Evolutionary conservation across 53 echinoderm and acorn worm species (phyloP).

Genomic region (Patiria pectinifera): DNA sequence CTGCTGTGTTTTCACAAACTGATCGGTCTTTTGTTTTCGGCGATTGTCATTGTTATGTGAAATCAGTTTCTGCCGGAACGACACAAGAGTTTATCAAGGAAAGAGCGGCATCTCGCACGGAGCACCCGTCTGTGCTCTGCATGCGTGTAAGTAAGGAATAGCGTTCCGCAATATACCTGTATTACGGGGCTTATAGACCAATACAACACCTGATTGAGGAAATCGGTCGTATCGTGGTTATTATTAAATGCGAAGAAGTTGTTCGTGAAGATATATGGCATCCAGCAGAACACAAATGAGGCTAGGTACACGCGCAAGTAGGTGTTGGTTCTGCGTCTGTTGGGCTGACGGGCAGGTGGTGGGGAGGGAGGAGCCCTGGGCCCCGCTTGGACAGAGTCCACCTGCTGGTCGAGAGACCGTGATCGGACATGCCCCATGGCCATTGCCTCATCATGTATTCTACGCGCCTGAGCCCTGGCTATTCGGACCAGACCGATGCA

Average conservation of each 20-base stretch:
- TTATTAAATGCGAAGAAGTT: background rate
- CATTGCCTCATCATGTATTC: conserved; percentile 15
- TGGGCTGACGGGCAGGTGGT: background rate
- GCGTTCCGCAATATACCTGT: conserved; percentile 7
- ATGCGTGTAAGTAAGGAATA: conserved; percentile 4
- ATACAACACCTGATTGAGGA: background rate
- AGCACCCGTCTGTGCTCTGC: conserved; percentile 7
- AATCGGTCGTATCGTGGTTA: background rate
- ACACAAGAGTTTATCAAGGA: background rate
- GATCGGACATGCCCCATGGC: background rate
- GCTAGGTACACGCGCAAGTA: background rate
- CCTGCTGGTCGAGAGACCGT: background rate
- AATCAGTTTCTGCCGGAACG: background rate
- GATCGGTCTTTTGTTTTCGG: too few species aligned
- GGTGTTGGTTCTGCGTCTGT: background rate
- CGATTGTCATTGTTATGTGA: background rate
- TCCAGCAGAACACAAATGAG: conserved; percentile 10
- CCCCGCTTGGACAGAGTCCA: background rate
- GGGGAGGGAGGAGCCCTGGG: background rate
- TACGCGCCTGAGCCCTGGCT: background rate
- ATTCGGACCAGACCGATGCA: conserved; percentile 8
- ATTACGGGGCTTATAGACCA: background rate
- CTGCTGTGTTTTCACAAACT: too few species aligned
- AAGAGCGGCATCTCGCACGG: background rate
- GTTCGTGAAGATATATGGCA: background rate